Percentiles rank a stretch among this genome's conserved stretches.
phyloP scores from a whole-genome alignment of 2,797 vertebrate species.

The Tapera naevia region DNA sequence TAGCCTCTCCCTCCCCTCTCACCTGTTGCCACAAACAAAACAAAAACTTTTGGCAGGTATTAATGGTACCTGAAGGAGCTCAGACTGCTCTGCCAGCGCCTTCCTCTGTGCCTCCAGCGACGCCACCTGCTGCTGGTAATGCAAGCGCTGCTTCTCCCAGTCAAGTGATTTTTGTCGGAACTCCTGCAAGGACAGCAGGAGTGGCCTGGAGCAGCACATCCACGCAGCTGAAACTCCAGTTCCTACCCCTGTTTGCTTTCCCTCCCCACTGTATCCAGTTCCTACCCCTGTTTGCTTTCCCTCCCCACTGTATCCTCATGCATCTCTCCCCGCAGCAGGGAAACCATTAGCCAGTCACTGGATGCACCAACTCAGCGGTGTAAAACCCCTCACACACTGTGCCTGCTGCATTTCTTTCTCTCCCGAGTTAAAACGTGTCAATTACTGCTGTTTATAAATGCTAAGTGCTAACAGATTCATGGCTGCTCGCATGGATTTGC shows the following conservation, averaged over 20 bases:
- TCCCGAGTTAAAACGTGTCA: constrained; percentile 42
- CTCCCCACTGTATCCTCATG: background rate
- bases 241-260: background rate
- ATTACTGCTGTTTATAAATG: constrained; percentile 24
- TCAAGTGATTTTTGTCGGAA: constrained; percentile 82
- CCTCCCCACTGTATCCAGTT: background rate
- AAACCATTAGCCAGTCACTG: constrained; percentile 53
- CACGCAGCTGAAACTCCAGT: background rate
- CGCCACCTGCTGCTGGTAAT: constrained; percentile 86
- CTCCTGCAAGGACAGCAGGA: constrained; percentile 79
- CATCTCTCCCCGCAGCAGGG: constrained; percentile 54
- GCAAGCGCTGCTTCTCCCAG: constrained; percentile 87
- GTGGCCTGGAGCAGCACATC: background rate
- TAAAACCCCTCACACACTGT: background rate
- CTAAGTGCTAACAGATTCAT: constrained; percentile 1
- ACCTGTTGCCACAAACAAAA: constrained; percentile 10
- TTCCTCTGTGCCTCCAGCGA: constrained; percentile 87
- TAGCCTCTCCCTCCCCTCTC: background rate
- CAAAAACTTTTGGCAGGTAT: background rate
- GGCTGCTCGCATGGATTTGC: constrained; percentile 40
- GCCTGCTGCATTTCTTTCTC: constrained; percentile 10
- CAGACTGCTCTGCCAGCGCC: constrained; percentile 84
- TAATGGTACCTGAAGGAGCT: constrained; percentile 82
- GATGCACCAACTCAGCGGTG: constrained; percentile 12
- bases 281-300: background rate